These are phyloP conservation scores for Cephus pygmeus DNA, from an alignment of 2,888 invertebrate species.

Conservation along the genomic window DNA sequence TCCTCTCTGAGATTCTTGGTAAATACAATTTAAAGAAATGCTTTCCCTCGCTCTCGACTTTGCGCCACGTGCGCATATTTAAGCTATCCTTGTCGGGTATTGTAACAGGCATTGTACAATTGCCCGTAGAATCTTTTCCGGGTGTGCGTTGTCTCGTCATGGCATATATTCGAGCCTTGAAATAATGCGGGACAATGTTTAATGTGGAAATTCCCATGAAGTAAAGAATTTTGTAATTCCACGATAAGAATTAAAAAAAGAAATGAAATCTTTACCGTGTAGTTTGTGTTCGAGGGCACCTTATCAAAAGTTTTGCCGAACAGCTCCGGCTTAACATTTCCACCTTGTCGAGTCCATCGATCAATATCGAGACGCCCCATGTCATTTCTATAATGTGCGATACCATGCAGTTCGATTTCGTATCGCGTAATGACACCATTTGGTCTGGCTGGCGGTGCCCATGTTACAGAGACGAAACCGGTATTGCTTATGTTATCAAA, in stretches of 20 bases:
- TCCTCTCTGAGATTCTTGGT: slow-evolving; percentile 83
- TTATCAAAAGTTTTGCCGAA: slow-evolving; percentile 69
- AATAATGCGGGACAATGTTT: background rate
- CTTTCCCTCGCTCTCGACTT: slow-evolving; percentile 73
- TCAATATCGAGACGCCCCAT: slow-evolving; percentile 16
- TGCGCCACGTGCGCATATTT: slow-evolving; percentile 72
- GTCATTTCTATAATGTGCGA: slow-evolving; percentile 63
- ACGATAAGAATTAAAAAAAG: slow-evolving; percentile 3
- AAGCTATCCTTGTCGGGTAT: slow-evolving; percentile 76
- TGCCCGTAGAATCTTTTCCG: slow-evolving; percentile 74
- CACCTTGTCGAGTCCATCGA: slow-evolving; percentile 40
- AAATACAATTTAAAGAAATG: slow-evolving; percentile 81
- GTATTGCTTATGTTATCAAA: slow-evolving; percentile 72
- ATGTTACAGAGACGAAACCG: slow-evolving; percentile 76
- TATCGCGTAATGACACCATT: slow-evolving; percentile 86
- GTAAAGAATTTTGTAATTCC: background rate
- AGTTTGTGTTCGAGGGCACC: slow-evolving; percentile 85
- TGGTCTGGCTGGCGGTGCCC: slow-evolving; percentile 79
- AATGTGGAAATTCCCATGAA: background rate
- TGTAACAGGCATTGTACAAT: slow-evolving; percentile 79
- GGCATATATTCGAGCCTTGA: slow-evolving; percentile 72
- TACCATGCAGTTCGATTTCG: slow-evolving; percentile 72
- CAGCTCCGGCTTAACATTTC: background rate
- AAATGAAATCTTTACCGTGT: slow-evolving; percentile 72
- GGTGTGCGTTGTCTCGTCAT: slow-evolving; percentile 81